Percentiles rank a stretch among this genome's conserved stretches.
phyloP scores from a whole-genome alignment of 2,888 invertebrate species.

The Dinocampus coccinellae region DNA sequence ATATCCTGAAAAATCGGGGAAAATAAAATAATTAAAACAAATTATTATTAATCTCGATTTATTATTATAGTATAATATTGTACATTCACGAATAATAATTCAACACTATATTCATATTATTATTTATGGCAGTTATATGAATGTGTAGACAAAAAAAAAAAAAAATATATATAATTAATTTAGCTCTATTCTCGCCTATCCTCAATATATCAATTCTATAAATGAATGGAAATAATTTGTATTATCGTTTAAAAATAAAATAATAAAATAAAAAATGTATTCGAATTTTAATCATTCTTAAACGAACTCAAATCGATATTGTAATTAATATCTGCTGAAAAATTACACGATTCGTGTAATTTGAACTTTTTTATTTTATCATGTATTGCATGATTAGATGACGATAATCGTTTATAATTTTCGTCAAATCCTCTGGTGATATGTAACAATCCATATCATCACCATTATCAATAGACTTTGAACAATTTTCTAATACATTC shows the following conservation, averaged over 20 bases:
- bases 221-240: too few relatives aligned
- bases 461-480: neutral
- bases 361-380: neutral
- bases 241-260: too few relatives aligned
- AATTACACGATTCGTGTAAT: neutral
- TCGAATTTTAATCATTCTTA: neutral
- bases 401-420: neutral
- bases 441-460: conserved; percentile 10
- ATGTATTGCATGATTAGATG: neutral
- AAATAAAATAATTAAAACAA: conserved; percentile 20
- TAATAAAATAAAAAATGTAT: neutral
- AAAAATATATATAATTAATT: neutral
- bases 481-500: neutral
- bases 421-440: neutral
- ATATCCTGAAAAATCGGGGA: conserved; percentile 39
- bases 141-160: too few relatives aligned
- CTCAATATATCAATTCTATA: neutral
- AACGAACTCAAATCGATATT: neutral
- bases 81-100: conserved; percentile 11
- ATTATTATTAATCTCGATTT: conserved; percentile 4
- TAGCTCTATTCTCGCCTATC: neutral
- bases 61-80: neutral
- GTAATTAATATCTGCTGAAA: neutral
- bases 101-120: too few relatives aligned
- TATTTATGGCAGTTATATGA: too few relatives aligned